Conservation (phyloP, 2,888 invertebrate genomes). For the Acanthococcus lagerstroemiae region DNA sequence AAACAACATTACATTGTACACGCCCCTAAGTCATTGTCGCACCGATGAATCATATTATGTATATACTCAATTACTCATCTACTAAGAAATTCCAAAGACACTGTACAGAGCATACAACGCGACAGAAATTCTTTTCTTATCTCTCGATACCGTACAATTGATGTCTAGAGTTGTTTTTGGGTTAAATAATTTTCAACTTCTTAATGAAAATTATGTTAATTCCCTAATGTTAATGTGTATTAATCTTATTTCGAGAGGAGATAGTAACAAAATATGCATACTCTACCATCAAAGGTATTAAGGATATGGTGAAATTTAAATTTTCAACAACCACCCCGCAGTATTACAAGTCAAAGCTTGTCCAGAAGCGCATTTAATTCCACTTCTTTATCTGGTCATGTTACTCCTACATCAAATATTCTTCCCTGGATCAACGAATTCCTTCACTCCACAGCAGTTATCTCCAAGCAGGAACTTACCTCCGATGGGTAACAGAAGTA, state of each 20-base stretch:
- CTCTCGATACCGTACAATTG: no score
- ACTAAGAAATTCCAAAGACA: no score
- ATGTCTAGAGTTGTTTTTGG: slow-evolving; percentile 24
- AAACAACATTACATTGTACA: no score
- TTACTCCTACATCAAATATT: slow-evolving; percentile 60
- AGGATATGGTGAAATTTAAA: slow-evolving; percentile 91
- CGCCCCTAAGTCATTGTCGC: no score
- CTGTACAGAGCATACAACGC: no score
- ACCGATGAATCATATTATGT: no score
- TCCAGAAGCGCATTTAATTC: slow-evolving; percentile 55
- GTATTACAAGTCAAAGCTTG: slow-evolving; percentile 65
- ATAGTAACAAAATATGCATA: slow-evolving; percentile 24
- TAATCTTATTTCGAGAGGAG: slow-evolving; percentile 14
- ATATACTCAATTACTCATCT: no score
- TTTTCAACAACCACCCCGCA: slow-evolving; percentile 79
- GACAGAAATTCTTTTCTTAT: no score
- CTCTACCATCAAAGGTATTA: slow-evolving; percentile 27
- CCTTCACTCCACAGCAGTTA: slow-evolving; percentile 39
- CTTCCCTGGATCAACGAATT: slow-evolving; percentile 46
- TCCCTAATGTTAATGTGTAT: slow-evolving; percentile 20
- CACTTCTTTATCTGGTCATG: slow-evolving; percentile 62
- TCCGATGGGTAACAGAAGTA: slow-evolving; percentile 44
- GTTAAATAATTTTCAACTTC: slow-evolving; percentile 19
- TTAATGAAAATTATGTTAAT: slow-evolving; percentile 16
- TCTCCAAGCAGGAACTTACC: slow-evolving; percentile 43